Evolutionary conservation across 1,140 invertebrate species (phyloP), one percentile per base, ranked within the genome.

Genomic region (Prorops nasuta): DNA sequence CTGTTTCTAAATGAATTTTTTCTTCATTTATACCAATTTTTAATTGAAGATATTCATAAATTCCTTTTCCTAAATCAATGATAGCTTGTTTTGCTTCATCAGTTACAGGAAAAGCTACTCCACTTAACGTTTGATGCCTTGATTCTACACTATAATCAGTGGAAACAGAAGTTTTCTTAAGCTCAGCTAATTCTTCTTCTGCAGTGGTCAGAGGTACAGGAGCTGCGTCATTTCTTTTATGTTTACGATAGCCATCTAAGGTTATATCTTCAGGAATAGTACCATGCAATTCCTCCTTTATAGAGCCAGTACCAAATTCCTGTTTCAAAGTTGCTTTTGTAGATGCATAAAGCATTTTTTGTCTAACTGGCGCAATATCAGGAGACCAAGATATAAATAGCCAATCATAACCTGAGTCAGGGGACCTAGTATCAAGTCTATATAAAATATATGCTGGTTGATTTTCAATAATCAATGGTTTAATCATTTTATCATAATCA

Each of bases 331-430:
- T 99, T 2, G 97, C 94, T 79, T 98, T 96, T 0, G 97, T 99
- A 0, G 96, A 98, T 0, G 97, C 97, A 74, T 98, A 98, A 22
- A 99, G 80, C 97, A 99, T 99, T 79, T 99, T 99, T 65, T 98
- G 89, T 51, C 96, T 82, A 3, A 95, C 87, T 7, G 87, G 84
- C 8, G 94, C 89, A 56, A 83, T 84, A 67, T 98, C 96, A 3
- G 96, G 96, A 17, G 89, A 94, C 92, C 94, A 99, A 58, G 88
- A 91, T 36, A 99, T 90, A 10, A 98, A 83, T 1, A 98, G 69
- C 96, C 96, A 99, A 64, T 96, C 90, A 76, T 94, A 89, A 7
- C 90, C 89, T 2, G 86, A 80, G 48, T 88, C 84, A 2, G 68
- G 47, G 1, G 68, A 79, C 41, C 72, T 73, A 17, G 67, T 64